phyloP scores from a whole-genome alignment of 2,888 invertebrate species.

The Hydraecia micacea region DNA sequence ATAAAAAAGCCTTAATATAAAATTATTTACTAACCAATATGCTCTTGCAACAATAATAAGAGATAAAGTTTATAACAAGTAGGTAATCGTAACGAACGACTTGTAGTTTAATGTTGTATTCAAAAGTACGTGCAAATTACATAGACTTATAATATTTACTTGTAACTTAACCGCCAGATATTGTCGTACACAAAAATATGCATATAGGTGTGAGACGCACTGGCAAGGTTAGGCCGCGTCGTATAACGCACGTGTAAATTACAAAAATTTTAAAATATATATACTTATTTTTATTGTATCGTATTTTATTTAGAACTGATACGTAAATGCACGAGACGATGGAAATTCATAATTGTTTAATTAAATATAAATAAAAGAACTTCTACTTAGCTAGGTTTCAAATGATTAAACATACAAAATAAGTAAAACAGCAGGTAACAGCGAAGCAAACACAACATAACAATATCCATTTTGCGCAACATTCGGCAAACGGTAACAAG shows the following conservation, averaged over 20 bases:
- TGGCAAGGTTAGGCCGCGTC: slow-evolving; percentile 1
- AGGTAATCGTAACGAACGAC: slow-evolving; percentile 1
- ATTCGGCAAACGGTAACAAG: slow-evolving; percentile 16
- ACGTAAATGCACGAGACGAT: slow-evolving; percentile 38
- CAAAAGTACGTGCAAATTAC: neutral
- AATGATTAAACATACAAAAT: slow-evolving; percentile 13
- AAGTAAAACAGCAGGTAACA: slow-evolving; percentile 10
- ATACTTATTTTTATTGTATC: neutral
- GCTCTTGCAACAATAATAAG: slow-evolving; percentile 36
- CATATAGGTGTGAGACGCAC: neutral
- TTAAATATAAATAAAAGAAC: slow-evolving; percentile 5
- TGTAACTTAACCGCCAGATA: neutral
- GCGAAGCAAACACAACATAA: slow-evolving; percentile 22
- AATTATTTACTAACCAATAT: slow-evolving; percentile 39
- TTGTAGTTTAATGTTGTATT: slow-evolving; percentile 3
- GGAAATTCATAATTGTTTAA: neutral
- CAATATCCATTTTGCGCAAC: slow-evolving; percentile 16
- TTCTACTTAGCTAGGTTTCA: neutral
- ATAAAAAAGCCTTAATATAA: slow-evolving; percentile 45
- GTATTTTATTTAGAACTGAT: slow-evolving; percentile 17
- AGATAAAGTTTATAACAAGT: slow-evolving; percentile 28
- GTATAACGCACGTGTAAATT: neutral
- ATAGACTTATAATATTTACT: neutral
- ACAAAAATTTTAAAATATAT: neutral
- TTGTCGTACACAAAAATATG: neutral